A percentile compares a stretch with the other conserved stretches of the same genome.
Conservation (phyloP, 37 sponge, comb jelly and placozoan species). For the Halisarca cf. caerulea region DNA sequence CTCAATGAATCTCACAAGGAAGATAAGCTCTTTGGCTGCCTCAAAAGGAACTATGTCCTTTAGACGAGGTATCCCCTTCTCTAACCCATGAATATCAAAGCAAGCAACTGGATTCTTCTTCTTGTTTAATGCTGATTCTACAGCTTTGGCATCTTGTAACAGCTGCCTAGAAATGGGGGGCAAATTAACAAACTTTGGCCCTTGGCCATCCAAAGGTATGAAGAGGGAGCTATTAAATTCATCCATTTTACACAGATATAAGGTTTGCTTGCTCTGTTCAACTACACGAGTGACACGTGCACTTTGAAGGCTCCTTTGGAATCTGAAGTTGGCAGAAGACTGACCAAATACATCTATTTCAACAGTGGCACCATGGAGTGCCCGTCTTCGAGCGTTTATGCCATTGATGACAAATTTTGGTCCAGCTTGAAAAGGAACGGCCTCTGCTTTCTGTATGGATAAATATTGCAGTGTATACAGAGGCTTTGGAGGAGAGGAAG, state of each 20-base stretch:
- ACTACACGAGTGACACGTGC: slow-evolving; percentile 41
- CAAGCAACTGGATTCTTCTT: slow-evolving; percentile 5
- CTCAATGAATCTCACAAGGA: slow-evolving; percentile 39
- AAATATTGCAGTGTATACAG: background rate
- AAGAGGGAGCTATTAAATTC: slow-evolving; percentile 42
- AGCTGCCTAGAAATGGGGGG: slow-evolving; percentile 45
- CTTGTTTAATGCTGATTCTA: background rate
- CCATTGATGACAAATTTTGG: slow-evolving; percentile 46
- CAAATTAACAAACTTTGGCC: slow-evolving; percentile 58
- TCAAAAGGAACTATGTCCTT: slow-evolving; percentile 51
- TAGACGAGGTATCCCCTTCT: slow-evolving; percentile 47
- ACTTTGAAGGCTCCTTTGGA: background rate
- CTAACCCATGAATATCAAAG: background rate
- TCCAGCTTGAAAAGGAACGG: slow-evolving; percentile 45
- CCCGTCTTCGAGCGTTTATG: slow-evolving; percentile 39
- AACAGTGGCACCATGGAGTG: slow-evolving; percentile 67
- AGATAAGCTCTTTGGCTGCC: slow-evolving; percentile 48
- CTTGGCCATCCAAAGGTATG: slow-evolving; percentile 50
- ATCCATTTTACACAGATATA: slow-evolving; percentile 49
- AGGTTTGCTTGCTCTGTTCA: slow-evolving; percentile 15
- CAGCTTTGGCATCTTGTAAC: background rate
- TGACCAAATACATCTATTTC: slow-evolving; percentile 17
- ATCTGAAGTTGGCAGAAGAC: no score
- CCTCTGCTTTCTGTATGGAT: slow-evolving; percentile 26
- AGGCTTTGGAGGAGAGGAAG: background rate